Conservation (phyloP, 1,140 invertebrate genomes). For the Aphelinus certus region DNA sequence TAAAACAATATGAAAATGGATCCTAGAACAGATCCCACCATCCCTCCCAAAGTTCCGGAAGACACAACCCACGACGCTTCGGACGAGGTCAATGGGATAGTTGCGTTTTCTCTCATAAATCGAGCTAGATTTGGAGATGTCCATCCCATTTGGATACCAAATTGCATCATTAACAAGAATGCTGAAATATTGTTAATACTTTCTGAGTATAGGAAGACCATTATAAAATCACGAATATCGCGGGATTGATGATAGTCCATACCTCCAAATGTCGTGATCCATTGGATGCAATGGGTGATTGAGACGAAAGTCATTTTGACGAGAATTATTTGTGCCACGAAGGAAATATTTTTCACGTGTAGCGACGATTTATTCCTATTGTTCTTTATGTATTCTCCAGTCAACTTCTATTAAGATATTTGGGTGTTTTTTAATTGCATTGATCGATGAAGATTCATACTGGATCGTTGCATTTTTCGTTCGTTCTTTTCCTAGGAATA, state of each 20-base stretch:
- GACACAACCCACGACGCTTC: constrained; percentile 74
- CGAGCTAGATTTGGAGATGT: constrained; percentile 68
- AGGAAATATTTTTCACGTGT: no score
- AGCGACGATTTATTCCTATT: no score
- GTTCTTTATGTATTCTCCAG: no score
- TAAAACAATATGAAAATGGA: constrained; percentile 60
- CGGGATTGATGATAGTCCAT: neutral
- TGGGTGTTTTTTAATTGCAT: no score
- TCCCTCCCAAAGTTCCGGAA: constrained; percentile 64
- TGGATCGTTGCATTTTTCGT: no score
- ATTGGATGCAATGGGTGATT: neutral
- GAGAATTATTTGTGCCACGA: no score
- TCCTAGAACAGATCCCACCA: constrained; percentile 55
- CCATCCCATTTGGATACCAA: constrained; percentile 61
- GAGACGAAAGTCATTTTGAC: no score
- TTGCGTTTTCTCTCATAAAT: constrained; percentile 56
- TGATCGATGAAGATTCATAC: no score
- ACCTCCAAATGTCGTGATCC: constrained; percentile 2
- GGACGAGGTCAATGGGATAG: constrained; percentile 66
- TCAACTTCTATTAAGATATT: no score
- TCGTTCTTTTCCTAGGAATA: no score
- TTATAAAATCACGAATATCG: neutral
- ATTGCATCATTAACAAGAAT: constrained; percentile 45
- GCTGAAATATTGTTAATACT: constrained; percentile 42
- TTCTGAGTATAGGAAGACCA: neutral